These are phyloP conservation scores for Sterrhoptilus dennistouni DNA, from an alignment of 2,113 vertebrate species.

Conservation along the genomic window DNA sequence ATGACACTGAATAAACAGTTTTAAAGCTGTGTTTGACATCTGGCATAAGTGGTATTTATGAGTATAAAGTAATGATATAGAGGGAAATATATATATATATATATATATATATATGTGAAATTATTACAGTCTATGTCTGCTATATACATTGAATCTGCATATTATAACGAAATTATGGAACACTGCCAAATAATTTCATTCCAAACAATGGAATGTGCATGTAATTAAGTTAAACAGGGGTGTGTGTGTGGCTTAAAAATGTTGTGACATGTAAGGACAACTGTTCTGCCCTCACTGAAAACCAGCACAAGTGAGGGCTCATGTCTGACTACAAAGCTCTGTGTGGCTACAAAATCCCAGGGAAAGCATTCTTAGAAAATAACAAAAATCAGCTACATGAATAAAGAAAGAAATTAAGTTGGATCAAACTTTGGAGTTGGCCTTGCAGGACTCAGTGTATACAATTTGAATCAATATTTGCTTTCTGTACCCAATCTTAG, in stretches of 20 bases:
- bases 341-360: accelerated
- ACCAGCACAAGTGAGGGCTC: neutral
- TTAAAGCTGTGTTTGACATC: neutral
- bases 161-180: neutral
- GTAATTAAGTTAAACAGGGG: neutral
- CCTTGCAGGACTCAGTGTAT: neutral
- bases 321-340: neutral
- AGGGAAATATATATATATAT: neutral
- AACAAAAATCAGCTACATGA: accelerated
- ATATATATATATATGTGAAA: neutral
- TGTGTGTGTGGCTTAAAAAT: neutral
- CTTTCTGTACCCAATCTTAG: neutral
- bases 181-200: neutral
- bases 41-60: neutral
- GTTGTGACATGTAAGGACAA: neutral
- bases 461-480: neutral
- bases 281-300: neutral
- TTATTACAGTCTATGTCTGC: neutral
- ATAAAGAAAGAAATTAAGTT: neutral
- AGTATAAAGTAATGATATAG: neutral
- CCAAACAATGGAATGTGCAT: neutral
- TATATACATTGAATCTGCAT: neutral
- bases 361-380: neutral
- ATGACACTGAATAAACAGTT: neutral
- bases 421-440: neutral